phyloP scores from a whole-genome alignment of 1,140 invertebrate genomes.

The Cherax quadricarinatus region DNA sequence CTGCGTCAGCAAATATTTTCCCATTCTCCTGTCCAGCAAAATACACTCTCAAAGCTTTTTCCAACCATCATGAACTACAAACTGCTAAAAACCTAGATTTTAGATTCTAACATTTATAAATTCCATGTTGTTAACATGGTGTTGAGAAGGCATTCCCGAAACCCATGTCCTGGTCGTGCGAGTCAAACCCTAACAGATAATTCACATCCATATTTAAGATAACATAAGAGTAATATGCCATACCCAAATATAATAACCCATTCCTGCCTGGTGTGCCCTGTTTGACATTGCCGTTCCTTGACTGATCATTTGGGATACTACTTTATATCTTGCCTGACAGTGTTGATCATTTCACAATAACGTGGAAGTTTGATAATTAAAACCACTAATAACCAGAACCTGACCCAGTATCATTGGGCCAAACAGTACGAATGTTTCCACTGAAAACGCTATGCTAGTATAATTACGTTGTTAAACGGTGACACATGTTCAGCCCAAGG shows the following conservation, averaged over 20 bases:
- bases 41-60: no score
- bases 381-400: no score
- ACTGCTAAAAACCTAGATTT: background rate
- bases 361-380: no score
- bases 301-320: background rate
- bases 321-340: background rate
- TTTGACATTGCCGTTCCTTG: background rate
- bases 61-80: background rate
- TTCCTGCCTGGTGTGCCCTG: background rate
- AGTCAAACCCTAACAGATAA: background rate
- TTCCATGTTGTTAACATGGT: background rate
- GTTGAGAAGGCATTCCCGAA: background rate
- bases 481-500: no score
- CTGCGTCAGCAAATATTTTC: no score
- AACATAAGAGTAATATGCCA: background rate
- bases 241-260: background rate
- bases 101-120: background rate
- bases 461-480: no score
- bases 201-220: background rate
- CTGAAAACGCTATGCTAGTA: no score
- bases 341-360: no score
- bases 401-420: no score
- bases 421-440: no score
- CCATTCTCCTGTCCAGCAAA: no score
- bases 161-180: background rate